Evolutionary conservation across 2,888 invertebrate species (phyloP).

Genomic region (Tenthredo distinguenda): DNA sequence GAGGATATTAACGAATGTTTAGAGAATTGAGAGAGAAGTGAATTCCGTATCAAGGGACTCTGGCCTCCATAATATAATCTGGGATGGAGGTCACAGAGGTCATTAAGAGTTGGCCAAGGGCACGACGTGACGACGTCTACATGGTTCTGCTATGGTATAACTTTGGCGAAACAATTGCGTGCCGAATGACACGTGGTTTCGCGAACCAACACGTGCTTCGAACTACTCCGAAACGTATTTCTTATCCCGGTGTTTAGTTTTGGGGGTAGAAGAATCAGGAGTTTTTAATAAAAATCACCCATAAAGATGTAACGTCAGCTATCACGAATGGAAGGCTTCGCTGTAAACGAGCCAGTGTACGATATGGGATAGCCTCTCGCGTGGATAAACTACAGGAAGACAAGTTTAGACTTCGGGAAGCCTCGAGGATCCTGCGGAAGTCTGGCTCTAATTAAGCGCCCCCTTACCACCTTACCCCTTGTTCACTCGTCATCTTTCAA

Average conservation of each 20-base stretch:
- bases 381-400: slow-evolving; percentile 58
- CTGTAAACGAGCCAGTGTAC: not conserved
- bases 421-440: slow-evolving; percentile 77
- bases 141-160: not conserved
- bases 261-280: not conserved
- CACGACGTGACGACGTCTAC: not conserved
- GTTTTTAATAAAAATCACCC: not conserved
- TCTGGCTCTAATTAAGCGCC: slow-evolving; percentile 78
- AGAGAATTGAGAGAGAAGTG: not conserved
- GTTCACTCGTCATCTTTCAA: slow-evolving; percentile 60
- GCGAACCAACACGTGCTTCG: not conserved
- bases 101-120: slow-evolving; percentile 26
- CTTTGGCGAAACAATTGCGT: slow-evolving; percentile 36
- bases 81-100: slow-evolving; percentile 10
- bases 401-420: slow-evolving; percentile 74
- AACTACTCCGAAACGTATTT: not conserved
- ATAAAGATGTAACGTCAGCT: not conserved
- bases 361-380: slow-evolving; percentile 43
- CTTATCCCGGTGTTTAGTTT: not conserved
- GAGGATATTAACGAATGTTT: not conserved
- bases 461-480: slow-evolving; percentile 62
- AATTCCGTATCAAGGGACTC: not conserved
- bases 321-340: not conserved
- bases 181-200: slow-evolving; percentile 31
- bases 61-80: not conserved